Percentiles rank a stretch among this genome's conserved stretches.
phyloP scores from a whole-genome alignment of 1,140 invertebrate genomes.

The Pararge aegeria region DNA sequence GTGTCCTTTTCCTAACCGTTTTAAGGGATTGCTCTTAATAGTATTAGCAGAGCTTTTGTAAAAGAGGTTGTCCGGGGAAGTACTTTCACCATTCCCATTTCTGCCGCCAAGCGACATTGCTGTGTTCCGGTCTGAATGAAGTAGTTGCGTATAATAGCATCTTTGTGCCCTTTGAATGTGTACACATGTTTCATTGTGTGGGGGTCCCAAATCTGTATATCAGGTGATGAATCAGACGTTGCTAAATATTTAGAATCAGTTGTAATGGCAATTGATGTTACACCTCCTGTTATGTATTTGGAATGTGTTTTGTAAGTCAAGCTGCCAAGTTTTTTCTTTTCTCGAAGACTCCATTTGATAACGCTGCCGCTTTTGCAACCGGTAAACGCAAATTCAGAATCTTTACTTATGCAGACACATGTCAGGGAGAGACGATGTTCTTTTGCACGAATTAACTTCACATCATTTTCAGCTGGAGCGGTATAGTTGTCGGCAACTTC shows the following conservation, averaged over 20 bases:
- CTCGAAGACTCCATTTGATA: constrained; percentile 88
- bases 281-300: constrained; percentile 77
- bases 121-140: too few relatives aligned
- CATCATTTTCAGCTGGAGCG: constrained; percentile 70
- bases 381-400: constrained; percentile 88
- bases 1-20: too few relatives aligned
- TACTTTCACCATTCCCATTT: too few relatives aligned
- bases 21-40: too few relatives aligned
- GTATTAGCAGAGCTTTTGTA: too few relatives aligned
- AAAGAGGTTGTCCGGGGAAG: too few relatives aligned
- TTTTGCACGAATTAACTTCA: constrained; percentile 82
- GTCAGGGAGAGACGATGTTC: constrained; percentile 90
- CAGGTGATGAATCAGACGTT: constrained; percentile 87
- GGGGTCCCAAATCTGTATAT: constrained; percentile 93
- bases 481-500: constrained; percentile 86
- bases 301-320: constrained; percentile 80
- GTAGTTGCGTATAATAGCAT: constrained; percentile 84
- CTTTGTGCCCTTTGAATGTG: constrained; percentile 90
- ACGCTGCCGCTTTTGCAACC: constrained; percentile 94
- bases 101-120: too few relatives aligned
- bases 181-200: constrained; percentile 88
- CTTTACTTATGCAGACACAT: constrained; percentile 88
- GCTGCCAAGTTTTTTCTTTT: constrained; percentile 79
- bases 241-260: constrained; percentile 92
- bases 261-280: constrained; percentile 89